Percentiles rank a stretch among this genome's conserved stretches.
phyloP scores from a whole-genome alignment of 2,888 invertebrate species.

The Microplitis manilae region DNA sequence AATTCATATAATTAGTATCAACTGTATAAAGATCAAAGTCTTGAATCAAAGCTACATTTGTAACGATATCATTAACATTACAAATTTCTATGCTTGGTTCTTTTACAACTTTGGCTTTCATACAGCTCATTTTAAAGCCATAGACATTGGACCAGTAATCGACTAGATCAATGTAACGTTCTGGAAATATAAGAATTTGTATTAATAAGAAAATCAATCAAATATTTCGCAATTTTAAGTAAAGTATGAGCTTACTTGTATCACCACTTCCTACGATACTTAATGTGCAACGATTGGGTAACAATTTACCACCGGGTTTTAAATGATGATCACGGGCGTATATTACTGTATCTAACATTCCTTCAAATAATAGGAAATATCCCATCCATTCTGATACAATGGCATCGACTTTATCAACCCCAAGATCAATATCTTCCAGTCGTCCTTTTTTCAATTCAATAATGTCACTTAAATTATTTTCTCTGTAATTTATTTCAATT shows the following conservation, averaged over 20 bases:
- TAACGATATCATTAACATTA: slow-evolving; percentile 64
- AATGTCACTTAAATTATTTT: slow-evolving; percentile 82
- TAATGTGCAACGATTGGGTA: slow-evolving; percentile 90
- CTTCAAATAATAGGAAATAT: slow-evolving; percentile 95
- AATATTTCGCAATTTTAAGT: not conserved
- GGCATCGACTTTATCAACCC: slow-evolving; percentile 86
- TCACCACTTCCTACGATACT: slow-evolving; percentile 87
- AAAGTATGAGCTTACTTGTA: slow-evolving; percentile 70
- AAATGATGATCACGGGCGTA: slow-evolving; percentile 89
- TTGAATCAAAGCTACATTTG: slow-evolving; percentile 65
- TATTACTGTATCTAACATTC: slow-evolving; percentile 95
- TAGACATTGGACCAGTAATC: slow-evolving; percentile 95
- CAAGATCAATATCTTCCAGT: slow-evolving; percentile 86
- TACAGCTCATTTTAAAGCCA: slow-evolving; percentile 93
- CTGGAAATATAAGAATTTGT: slow-evolving; percentile 64
- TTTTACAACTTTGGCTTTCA: slow-evolving; percentile 86
- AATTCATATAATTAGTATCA: slow-evolving; percentile 80
- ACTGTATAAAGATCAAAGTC: slow-evolving; percentile 83
- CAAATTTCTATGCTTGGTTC: slow-evolving; percentile 82
- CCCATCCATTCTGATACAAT: slow-evolving; percentile 99
- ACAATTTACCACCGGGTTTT: slow-evolving; percentile 81
- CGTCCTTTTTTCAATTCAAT: slow-evolving; percentile 88
- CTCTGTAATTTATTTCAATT: slow-evolving; percentile 71
- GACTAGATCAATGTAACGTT: slow-evolving; percentile 81
- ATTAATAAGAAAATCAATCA: slow-evolving; percentile 29